Conservation (phyloP, 2,113 vertebrate species). For the Rhinichthys klamathensis region DNA sequence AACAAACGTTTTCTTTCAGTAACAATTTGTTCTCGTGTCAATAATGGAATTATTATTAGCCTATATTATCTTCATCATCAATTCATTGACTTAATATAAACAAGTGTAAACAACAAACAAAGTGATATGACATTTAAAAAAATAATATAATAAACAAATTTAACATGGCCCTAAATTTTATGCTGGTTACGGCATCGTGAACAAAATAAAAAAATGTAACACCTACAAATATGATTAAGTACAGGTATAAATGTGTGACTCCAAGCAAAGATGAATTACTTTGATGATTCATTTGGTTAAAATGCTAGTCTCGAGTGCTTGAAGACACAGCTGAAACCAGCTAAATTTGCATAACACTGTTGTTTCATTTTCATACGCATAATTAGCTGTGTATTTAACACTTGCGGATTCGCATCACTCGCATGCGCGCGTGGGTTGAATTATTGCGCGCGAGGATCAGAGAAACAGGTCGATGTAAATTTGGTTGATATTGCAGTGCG, state of each 20-base stretch:
- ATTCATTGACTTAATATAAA: not conserved
- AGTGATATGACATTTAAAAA: not conserved
- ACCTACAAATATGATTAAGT: constrained; percentile 45
- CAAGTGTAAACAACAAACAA: not conserved
- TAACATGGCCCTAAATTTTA: not conserved
- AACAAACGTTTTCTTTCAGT: not conserved
- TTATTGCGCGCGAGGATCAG: constrained; percentile 35
- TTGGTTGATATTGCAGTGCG: not conserved
- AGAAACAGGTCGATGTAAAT: constrained; percentile 1
- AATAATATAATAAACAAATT: not conserved
- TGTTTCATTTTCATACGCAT: constrained; percentile 99
- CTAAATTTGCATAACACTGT: constrained; percentile 97
- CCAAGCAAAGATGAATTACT: constrained; percentile 79
- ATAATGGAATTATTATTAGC: not conserved
- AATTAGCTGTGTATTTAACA: constrained; percentile 99
- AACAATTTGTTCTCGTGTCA: not conserved
- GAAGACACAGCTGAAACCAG: constrained; percentile 91
- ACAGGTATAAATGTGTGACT: constrained; percentile 52
- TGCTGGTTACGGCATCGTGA: not conserved
- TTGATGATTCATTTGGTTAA: constrained; percentile 91
- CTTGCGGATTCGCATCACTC: constrained; percentile 86
- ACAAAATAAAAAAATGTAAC: not conserved
- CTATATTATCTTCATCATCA: not conserved
- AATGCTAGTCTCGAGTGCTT: constrained; percentile 91
- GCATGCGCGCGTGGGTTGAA: constrained; percentile 65